Percentiles rank a stretch among this genome's conserved stretches.
phyloP scores from a whole-genome alignment of 2,113 vertebrate genomes.

The Cynopterus brachyotis region DNA sequence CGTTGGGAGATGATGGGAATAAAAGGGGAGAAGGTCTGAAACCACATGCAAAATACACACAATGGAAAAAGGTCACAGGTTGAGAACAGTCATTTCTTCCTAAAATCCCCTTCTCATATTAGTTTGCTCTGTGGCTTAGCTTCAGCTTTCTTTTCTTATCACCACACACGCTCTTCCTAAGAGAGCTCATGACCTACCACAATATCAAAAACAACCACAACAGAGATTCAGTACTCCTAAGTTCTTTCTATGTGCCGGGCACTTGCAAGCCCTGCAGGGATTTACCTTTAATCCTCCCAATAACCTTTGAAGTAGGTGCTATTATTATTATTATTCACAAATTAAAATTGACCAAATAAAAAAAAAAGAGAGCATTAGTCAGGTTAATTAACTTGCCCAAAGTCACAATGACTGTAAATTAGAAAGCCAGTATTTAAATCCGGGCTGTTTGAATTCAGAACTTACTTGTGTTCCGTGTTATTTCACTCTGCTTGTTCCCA shows the following conservation, averaged over 20 bases:
- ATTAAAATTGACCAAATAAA: not conserved
- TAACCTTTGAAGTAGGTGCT: not conserved
- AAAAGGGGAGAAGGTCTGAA: not conserved
- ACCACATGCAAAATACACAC: not conserved
- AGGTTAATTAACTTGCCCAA: not conserved
- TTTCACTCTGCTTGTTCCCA: not conserved
- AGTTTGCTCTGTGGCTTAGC: not conserved
- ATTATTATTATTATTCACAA: not conserved
- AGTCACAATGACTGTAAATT: not conserved
- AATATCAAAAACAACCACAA: not conserved
- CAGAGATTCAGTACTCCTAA: not conserved
- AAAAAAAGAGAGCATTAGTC: not conserved
- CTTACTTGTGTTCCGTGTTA: not conserved
- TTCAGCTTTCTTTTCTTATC: not conserved
- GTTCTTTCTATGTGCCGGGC: not conserved
- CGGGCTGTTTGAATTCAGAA: not conserved
- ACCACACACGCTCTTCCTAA: not conserved
- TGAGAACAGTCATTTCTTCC: not conserved
- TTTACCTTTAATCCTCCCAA: not conserved
- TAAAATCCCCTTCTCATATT: not conserved
- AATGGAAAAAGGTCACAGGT: not conserved
- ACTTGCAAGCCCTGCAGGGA: not conserved
- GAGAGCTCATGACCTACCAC: not conserved
- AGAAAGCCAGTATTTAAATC: not conserved
- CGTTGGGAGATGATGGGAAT: not conserved